A percentile compares a stretch with the other conserved stretches of the same genome.
phyloP scores from a whole-genome alignment of 2,113 vertebrate species.

The Nothocercus nigrocapillus region DNA sequence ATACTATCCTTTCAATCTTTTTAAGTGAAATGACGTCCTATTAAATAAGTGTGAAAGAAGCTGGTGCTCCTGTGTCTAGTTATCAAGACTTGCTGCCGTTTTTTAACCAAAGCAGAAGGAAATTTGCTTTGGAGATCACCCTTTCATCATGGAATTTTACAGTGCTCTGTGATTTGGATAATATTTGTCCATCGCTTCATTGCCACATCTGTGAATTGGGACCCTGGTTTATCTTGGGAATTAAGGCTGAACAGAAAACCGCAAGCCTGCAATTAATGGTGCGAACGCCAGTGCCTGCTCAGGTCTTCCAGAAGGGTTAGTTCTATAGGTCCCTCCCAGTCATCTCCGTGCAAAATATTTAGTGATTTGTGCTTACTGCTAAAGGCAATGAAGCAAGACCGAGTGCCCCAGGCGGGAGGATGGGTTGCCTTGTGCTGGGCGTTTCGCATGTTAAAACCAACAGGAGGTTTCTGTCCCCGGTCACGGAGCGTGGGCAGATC shows the following conservation, averaged over 20 bases:
- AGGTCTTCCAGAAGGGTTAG: not conserved
- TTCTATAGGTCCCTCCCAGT: not conserved
- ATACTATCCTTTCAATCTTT: constrained; percentile 16
- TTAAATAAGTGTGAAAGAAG: constrained; percentile 38
- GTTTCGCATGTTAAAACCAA: not conserved
- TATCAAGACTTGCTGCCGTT: not conserved
- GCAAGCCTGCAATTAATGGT: not conserved
- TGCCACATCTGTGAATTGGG: not conserved
- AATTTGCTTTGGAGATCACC: constrained; percentile 5
- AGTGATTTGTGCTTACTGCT: not conserved
- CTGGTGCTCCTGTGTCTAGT: not conserved
- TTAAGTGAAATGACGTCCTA: not conserved
- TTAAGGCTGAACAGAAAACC: not conserved
- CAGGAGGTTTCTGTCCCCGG: not conserved
- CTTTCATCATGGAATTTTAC: not conserved
- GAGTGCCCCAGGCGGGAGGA: accelerated
- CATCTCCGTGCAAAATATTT: not conserved
- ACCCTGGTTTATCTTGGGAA: not conserved
- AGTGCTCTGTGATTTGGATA: not conserved
- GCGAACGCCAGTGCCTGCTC: not conserved
- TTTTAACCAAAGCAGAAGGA: constrained; percentile 14
- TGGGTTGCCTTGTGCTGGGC: not conserved
- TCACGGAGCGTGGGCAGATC: not conserved
- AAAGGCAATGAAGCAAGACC: not conserved
- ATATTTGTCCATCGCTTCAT: not conserved